Evolutionary conservation across 2,888 invertebrate species (phyloP).

Genomic region (Epirrita christyi): DNA sequence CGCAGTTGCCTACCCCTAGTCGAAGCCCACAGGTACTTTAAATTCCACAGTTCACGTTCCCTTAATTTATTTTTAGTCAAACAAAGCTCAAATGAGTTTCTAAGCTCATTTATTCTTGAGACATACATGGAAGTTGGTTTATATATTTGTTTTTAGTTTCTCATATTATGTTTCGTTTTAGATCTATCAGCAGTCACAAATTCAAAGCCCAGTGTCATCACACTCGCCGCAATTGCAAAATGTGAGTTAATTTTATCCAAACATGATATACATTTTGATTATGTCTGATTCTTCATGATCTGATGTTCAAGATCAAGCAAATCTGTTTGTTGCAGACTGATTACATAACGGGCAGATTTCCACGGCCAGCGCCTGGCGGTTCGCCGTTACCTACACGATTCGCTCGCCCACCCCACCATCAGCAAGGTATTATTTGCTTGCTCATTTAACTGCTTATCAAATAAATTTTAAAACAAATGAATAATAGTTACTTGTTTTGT

Average conservation of each 20-base stretch:
- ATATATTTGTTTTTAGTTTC: no score
- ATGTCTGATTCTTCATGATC: neutral
- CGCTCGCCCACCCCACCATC: conserved; percentile 76
- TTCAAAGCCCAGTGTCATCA: conserved; percentile 78
- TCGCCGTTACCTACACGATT: conserved; percentile 75
- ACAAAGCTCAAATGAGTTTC: no score
- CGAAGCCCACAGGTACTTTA: conserved; percentile 74
- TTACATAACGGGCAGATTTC: conserved; percentile 68
- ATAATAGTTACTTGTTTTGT: neutral
- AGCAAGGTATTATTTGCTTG: conserved; percentile 74
- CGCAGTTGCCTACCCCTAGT: conserved; percentile 77
- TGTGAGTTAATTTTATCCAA: conserved; percentile 51
- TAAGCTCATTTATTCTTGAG: no score
- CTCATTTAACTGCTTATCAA: neutral
- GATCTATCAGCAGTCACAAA: conserved; percentile 81
- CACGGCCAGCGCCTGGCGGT: conserved; percentile 74
- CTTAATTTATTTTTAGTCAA: no score
- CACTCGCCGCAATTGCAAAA: conserved; percentile 80
- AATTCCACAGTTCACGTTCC: neutral
- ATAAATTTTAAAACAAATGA: no score
- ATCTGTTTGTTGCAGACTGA: conserved; percentile 54
- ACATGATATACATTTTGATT: no score
- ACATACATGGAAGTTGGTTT: no score
- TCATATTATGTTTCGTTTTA: conserved; percentile 36
- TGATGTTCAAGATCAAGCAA: no score